phyloP scores from a whole-genome alignment of 2,113 vertebrate species.

The Zingel zingel region DNA sequence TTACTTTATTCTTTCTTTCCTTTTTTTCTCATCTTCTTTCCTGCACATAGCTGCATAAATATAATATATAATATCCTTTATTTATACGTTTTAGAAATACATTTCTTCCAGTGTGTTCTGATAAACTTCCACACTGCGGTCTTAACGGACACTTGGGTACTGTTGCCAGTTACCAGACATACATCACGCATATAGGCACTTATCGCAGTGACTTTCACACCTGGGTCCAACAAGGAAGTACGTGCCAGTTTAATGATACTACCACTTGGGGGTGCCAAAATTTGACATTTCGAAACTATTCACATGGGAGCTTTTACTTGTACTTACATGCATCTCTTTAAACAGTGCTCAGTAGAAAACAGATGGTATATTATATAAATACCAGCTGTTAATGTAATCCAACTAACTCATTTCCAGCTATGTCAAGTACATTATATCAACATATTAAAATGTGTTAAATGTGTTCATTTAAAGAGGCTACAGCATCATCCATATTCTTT shows the following conservation, averaged over 20 bases:
- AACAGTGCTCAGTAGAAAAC: background rate
- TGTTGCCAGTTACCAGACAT: background rate
- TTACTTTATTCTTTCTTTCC: no score
- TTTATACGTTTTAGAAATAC: no score
- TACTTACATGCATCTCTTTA: background rate
- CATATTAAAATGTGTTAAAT: background rate
- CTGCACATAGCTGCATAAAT: no score
- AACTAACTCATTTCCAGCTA: background rate
- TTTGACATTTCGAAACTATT: background rate
- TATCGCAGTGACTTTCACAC: background rate
- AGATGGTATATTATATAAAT: background rate
- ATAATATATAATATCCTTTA: no score
- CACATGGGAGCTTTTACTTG: background rate
- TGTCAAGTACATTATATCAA: background rate
- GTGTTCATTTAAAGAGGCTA: background rate
- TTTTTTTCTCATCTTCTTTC: no score
- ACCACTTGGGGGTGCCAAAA: slow-evolving; percentile 9
- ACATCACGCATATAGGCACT: background rate
- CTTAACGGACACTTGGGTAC: background rate
- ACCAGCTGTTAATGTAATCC: no score
- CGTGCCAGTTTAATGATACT: background rate
- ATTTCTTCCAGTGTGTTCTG: background rate
- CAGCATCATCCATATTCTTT: background rate
- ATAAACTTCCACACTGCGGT: background rate
- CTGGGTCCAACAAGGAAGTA: background rate